These are phyloP conservation scores for Siphamia tubifer DNA, from an alignment of 2,113 vertebrate genomes.

Conservation along the genomic window DNA sequence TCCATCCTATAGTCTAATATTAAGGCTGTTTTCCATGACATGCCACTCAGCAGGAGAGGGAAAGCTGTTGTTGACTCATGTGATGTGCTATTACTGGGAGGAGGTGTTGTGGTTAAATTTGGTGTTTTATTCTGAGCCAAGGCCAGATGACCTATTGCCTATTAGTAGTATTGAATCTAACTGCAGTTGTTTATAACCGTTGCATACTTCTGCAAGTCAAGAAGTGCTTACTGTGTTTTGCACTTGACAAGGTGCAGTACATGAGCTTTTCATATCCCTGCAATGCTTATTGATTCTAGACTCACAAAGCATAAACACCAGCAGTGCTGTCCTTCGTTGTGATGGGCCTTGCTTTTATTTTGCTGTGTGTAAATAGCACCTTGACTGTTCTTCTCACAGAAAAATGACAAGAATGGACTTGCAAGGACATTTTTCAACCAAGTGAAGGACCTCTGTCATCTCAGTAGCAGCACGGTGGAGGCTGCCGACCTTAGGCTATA, in stretches of 20 bases:
- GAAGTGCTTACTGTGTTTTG: background rate
- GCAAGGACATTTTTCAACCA: constrained; percentile 60
- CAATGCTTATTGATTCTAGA: background rate
- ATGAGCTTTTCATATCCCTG: background rate
- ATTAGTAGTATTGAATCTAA: background rate
- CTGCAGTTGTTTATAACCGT: background rate
- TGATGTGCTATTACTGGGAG: background rate
- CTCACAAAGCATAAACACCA: background rate
- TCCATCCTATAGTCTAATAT: constrained; percentile 69
- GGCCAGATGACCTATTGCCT: background rate
- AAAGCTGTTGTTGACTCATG: constrained; percentile 43
- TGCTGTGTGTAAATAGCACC: constrained; percentile 30
- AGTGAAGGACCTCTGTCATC: constrained; percentile 68
- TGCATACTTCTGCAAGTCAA: background rate
- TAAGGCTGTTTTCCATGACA: constrained; percentile 72
- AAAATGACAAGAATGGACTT: constrained; percentile 74
- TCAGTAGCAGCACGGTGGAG: constrained; percentile 31
- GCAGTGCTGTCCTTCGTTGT: background rate
- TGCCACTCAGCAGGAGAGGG: constrained; percentile 33
- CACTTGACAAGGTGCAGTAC: background rate
- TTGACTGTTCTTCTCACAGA: constrained; percentile 30
- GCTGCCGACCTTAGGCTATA: constrained; percentile 62
- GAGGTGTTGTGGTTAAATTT: background rate
- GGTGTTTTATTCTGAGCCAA: background rate
- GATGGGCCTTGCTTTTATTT: constrained; percentile 16